Evolutionary conservation across 2,888 invertebrate species (phyloP), one percentile per base, ranked within the genome.

Genomic region (Drosophila nr. perissopoda): DNA sequence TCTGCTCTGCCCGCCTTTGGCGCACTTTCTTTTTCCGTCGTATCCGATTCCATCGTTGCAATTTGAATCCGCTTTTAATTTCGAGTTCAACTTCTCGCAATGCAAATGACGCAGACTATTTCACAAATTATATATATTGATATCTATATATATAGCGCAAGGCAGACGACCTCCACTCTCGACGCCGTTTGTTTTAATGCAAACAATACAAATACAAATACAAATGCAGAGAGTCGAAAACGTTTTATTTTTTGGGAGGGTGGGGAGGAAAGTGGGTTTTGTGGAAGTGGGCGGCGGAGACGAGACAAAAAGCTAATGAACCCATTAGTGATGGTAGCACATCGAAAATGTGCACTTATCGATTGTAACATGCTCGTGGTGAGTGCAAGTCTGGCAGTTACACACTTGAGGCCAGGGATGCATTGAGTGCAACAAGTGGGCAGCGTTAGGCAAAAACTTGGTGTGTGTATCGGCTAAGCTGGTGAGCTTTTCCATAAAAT

Each of bases 11-110:
- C 69, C 64, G 46, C 46, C 46, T 16, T 46, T 46, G 46, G 46
- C 54, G 71, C 65, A 74, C 88, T 84, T 77, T 89, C 85, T 76
- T 76, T 84, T 74, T 90, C 89, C 89, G 86, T 86, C 56, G 89
- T 72, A 78, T 87, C 87, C 81, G 87, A 88, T 64, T 87, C 90
- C 87, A 87, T 87, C 25, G 67, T 48, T 79, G 62, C 67, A 72
- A 59, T 81, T 73, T 58, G 54, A 58, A 48, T 65, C 56, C 27
- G 53, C 36, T 33, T 60, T 60, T 16, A 16, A 36, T n/a, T 42
- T 11, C 34, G 34, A 40, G 16, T 27, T 38, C 16, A 48, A 27
- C 49, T 40, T 57, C 34, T 27, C 38, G 25, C 16, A 25, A 25
- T 46, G 65, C 31, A 57, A 74, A 66, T 81, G 81, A 81, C 82